Percentiles rank a stretch among this genome's conserved stretches.
phyloP scores from a whole-genome alignment of 2,888 invertebrate species.

The Drosophila siamana region DNA sequence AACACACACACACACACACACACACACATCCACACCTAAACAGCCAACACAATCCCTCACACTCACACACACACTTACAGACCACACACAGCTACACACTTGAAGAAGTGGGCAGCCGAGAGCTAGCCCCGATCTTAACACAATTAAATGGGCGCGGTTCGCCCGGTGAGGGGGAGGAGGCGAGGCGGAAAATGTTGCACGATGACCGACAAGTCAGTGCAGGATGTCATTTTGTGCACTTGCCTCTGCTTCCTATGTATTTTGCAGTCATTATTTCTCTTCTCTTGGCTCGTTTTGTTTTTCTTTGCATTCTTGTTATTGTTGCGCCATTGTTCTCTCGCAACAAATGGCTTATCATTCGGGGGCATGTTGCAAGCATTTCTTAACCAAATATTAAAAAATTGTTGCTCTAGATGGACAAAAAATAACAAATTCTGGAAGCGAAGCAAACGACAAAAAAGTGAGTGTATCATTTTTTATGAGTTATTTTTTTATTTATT shows the following conservation, averaged over 20 bases:
- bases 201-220: constrained; percentile 67
- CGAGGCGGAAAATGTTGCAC: constrained; percentile 26
- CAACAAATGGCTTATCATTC: constrained; percentile 37
- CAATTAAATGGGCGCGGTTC: constrained; percentile 62
- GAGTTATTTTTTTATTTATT: constrained; percentile 31
- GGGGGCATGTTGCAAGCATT: constrained; percentile 10
- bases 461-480: constrained; percentile 44
- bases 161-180: background rate
- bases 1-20: constrained; percentile 21
- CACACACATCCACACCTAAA: constrained; percentile 15
- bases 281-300: constrained; percentile 5
- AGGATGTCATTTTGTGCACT: constrained; percentile 73
- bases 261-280: constrained; percentile 62
- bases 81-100: background rate
- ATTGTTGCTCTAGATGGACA: constrained; percentile 30
- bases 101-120: constrained; percentile 30
- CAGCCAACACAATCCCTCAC: background rate
- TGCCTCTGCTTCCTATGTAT: constrained; percentile 58
- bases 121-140: constrained; percentile 66
- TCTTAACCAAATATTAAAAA: constrained; percentile 36
- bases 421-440: background rate
- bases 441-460: constrained; percentile 7
- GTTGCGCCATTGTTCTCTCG: background rate
- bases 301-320: background rate
- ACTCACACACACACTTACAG: constrained; percentile 14